Conservation (phyloP, 2,113 vertebrate species). For the Mesembrinibis cayennensis region DNA sequence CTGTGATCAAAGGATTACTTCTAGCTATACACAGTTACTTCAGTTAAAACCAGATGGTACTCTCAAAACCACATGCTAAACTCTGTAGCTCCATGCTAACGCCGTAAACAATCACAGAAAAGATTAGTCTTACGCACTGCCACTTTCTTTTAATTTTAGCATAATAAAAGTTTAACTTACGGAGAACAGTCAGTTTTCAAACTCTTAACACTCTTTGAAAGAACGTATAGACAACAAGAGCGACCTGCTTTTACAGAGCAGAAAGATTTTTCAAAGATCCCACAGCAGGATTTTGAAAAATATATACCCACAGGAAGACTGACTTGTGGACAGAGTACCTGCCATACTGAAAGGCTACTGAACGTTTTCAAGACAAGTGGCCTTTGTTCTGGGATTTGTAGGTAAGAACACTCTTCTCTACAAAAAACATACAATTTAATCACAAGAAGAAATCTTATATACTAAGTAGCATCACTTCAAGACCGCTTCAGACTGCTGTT, state of each 20-base stretch:
- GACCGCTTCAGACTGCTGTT: not conserved
- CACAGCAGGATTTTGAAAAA: not conserved
- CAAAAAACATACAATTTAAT: not conserved
- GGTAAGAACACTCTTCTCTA: not conserved
- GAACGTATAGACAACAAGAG: not conserved
- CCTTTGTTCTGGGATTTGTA: not conserved
- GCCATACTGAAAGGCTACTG: not conserved
- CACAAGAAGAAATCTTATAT: not conserved
- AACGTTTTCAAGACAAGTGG: rapidly evolving
- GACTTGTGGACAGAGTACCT: not conserved
- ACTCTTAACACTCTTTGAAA: not conserved
- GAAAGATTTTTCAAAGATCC: not conserved
- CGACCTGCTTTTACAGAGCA: not conserved
- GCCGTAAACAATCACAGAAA: not conserved
- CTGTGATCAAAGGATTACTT: not conserved
- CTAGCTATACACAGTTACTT: not conserved
- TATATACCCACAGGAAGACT: not conserved
- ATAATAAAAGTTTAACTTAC: not conserved
- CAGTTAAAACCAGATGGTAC: not conserved
- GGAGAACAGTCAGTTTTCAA: not conserved
- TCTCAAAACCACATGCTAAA: not conserved
- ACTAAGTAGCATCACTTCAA: not conserved
- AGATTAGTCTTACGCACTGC: not conserved
- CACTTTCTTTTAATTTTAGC: not conserved
- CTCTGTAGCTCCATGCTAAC: not conserved